A percentile compares a stretch with the other conserved stretches of the same genome.
Conservation (phyloP, 2,888 invertebrate genomes). For the Dicyrtoma fusca region DNA sequence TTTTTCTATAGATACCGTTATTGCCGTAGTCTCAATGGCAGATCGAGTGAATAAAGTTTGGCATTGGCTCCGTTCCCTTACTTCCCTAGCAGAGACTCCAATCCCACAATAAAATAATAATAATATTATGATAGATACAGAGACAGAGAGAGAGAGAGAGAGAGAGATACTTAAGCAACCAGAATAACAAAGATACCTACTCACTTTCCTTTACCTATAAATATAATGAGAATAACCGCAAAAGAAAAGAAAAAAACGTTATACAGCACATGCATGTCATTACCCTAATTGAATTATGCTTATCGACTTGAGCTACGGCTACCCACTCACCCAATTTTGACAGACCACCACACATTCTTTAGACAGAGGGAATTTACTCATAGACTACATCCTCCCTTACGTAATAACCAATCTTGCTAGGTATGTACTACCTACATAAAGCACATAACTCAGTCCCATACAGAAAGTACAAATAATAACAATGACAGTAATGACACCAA, state of each 20-base stretch:
- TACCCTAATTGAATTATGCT: slow-evolving; percentile 29
- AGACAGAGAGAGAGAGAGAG: neutral
- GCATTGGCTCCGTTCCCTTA: slow-evolving; percentile 38
- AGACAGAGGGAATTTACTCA: too few species aligned
- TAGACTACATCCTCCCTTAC: too few species aligned
- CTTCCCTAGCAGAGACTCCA: slow-evolving; percentile 10
- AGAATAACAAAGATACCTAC: neutral
- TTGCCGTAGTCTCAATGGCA: slow-evolving; percentile 32
- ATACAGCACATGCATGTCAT: neutral
- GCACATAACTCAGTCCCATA: too few species aligned
- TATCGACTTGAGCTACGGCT: neutral
- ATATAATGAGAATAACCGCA: slow-evolving; percentile 14
- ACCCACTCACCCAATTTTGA: slow-evolving; percentile 1
- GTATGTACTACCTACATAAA: too few species aligned
- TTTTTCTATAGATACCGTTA: too few species aligned
- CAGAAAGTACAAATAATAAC: too few species aligned
- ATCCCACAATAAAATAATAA: slow-evolving; percentile 7
- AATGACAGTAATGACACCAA: too few species aligned
- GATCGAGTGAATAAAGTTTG: slow-evolving; percentile 39
- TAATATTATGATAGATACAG: neutral
- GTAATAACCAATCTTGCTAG: too few species aligned
- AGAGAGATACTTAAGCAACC: neutral
- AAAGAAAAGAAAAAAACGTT: neutral
- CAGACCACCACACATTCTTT: too few species aligned
- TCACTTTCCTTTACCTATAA: neutral